Evolutionary conservation across 2,888 invertebrate genomes (phyloP), one percentile per base, ranked within the genome.

Genomic region (Hofmannophila pseudospretella): DNA sequence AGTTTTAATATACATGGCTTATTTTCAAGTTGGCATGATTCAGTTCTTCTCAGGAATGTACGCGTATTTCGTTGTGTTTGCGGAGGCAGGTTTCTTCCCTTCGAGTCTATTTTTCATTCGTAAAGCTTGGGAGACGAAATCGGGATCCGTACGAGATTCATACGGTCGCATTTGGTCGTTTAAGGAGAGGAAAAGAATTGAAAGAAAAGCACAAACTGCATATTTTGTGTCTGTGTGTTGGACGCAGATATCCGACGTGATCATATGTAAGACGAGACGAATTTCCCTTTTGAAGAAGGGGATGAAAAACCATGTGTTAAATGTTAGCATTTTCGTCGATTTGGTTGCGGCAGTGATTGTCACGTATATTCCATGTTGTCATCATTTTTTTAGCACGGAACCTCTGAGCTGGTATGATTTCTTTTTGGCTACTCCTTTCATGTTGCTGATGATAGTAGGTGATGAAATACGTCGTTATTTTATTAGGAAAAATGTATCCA

Each of bases 21-120:
- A 96, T 68, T 93, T 93, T 44, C 95, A 96, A 81, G 92, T 96
- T 46, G 96, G 96, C 34, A 86, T 96, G 70, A 94, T 96, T 50
- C 96, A 96, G 76, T 93, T 94, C 11, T 91, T 91, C 27, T 93
- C 92, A 26, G 94, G 93, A 5, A 93, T 96, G 84, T 93, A 91
- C 64, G 88, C 91, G 2, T 96, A 95, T 69, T 93, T 94, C 59
- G 88, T 93, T 35, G 90, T 95, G 39, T 92, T 93, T 89, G 94
- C 93, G 1, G 90, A 92, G 54, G 90, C 92, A 49, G 96, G 96
- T 0, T 96, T 96, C 77, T 89, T 90, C 61, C 93, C 93, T 0
- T 71, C 77, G 2, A 78, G 82, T 44, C 78, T 96, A 38, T 54
- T 93, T 28, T 93, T 93, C 42, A 68, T 94, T 34, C 90, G 96